Conservation (phyloP, 64 coral and sea anemone species). For the Actinia equina region DNA sequence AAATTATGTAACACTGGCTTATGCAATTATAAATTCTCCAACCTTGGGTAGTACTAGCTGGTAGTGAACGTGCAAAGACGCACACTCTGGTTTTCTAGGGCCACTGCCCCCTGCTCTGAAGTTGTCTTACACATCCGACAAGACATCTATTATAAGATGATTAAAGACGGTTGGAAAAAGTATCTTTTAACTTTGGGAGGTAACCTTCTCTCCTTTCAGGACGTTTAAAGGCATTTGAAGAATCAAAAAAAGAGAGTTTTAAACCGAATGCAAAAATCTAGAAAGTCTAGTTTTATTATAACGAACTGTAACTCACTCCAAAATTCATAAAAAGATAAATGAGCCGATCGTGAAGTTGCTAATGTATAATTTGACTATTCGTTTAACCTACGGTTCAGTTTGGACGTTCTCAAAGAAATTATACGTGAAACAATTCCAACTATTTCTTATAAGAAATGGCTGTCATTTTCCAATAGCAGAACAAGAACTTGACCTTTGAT, state of each 20-base stretch:
- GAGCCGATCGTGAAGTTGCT: not conserved
- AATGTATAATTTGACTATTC: not conserved
- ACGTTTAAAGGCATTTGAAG: no score
- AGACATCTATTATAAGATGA: not conserved
- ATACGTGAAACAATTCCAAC: not conserved
- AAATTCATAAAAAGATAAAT: not conserved
- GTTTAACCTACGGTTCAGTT: not conserved
- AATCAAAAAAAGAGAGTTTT: no score
- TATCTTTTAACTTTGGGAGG: not conserved
- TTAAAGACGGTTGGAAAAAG: not conserved
- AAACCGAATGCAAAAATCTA: no score
- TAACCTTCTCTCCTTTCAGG: not conserved
- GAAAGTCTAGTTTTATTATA: no score
- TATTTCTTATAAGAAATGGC: not conserved
- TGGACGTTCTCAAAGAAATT: not conserved
- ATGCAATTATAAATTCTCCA: not conserved
- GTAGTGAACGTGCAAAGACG: not conserved
- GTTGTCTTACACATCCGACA: not conserved
- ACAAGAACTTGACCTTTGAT: not conserved
- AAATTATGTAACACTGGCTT: no score
- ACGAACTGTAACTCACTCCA: not conserved
- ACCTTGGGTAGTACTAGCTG: not conserved
- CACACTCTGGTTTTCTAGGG: not conserved
- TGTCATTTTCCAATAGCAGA: not conserved
- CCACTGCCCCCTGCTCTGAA: not conserved